phyloP scores from a whole-genome alignment of 1,140 invertebrate species.

The Sitobion miscanthi region DNA sequence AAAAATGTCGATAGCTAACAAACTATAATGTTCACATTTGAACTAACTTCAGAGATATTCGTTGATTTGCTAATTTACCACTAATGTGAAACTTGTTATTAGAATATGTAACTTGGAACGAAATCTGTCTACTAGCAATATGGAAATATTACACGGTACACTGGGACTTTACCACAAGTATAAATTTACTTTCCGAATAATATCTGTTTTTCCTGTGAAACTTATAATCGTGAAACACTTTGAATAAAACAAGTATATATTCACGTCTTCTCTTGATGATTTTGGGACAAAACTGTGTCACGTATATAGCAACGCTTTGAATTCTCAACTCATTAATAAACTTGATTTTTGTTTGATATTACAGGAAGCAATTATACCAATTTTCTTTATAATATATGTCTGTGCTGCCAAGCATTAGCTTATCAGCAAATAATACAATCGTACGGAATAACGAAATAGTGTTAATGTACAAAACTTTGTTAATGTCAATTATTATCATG shows the following conservation, averaged over 20 bases:
- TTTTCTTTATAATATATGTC: not conserved
- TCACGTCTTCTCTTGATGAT: not conserved
- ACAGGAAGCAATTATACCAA: not conserved
- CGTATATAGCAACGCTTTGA: not conserved
- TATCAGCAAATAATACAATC: not conserved
- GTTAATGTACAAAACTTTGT: not conserved
- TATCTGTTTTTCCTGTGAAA: not conserved
- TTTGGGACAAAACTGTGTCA: not conserved
- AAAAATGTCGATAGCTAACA: fast-evolving
- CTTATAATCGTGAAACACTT: not conserved
- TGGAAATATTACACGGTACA: not conserved
- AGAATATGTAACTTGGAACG: not conserved
- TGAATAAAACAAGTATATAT: not conserved
- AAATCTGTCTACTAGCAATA: not conserved
- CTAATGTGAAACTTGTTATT: not conserved
- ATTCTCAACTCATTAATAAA: not conserved
- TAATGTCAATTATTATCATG: not conserved
- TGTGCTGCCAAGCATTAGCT: not conserved
- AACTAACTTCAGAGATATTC: not conserved
- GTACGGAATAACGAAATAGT: not conserved
- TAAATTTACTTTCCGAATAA: not conserved
- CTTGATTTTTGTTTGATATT: not conserved
- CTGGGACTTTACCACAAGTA: not conserved
- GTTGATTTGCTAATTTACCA: not conserved
- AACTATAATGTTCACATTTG: not conserved